Evolutionary conservation across 2,113 vertebrate species (phyloP), one percentile per base, ranked within the genome.

Genomic region (Epinephelus moara): DNA sequence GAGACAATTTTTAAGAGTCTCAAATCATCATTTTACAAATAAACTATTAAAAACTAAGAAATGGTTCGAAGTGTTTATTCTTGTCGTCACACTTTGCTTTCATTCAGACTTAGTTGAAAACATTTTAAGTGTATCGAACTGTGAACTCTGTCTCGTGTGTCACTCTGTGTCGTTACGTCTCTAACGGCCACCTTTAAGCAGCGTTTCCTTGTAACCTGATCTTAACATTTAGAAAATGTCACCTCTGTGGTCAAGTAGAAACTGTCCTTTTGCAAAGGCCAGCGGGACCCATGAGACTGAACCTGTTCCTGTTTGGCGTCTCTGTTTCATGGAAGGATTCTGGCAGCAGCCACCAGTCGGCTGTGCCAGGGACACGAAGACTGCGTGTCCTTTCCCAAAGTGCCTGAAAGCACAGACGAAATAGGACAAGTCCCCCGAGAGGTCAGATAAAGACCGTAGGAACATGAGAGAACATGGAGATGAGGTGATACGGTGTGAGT

Each of bases 361-460:
- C 83, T 80, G 87, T 85, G 88, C 84, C 82, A 73, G 70, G 45
- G 76, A 93, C 92, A 91, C 89, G 85, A 56, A 87, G 80, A 67
- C 88, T 73, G 85, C 53, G 81, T 89, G 88, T 81, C 75, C 63
- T 78, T 90, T 93, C 82, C 85, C 81, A 73, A 63, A 72, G 49
- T 50, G 27, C 82, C 57, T 76, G 77, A 71, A 77, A 88, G 86
- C 37, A 69, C 82, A 88, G 81, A 85, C 62, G 25, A 93, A 94
- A 85, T 91, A 89, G 93, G 91, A 88, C 91, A 75, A 80, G 89
- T 86, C 93, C 89, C 89, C 60, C 1, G 90, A 92, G 91, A 59
- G 67, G 64, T 76, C 27, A 7, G 69, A 78, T 79, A 88, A 85
- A 78, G 80, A 55, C 61, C 17, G 23, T 25, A 25, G 62, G 57